Base-by-base conservation (phyloP, 2,888 invertebrate genomes). In the Cryptosula pallasiana region DNA sequence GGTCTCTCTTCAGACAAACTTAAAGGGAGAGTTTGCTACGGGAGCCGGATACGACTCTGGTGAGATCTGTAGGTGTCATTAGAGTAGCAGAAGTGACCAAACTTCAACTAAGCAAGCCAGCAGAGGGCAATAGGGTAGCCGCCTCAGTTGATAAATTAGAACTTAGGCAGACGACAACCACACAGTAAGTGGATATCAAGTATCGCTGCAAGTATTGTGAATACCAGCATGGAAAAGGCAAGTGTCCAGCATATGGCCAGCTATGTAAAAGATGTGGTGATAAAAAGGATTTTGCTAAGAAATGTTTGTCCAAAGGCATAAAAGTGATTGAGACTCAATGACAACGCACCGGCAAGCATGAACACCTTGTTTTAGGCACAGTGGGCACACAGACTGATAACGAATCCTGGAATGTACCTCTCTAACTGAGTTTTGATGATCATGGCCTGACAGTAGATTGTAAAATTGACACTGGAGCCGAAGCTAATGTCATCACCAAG, bases 201-300 rank as follows among this genome's bases (percentile, higher is more conserved):
- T 45, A 45, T 20, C 5, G n/a, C 25, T 57, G 57, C n/a, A 57
- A 25, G n/a, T 25, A 23, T 57, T 57, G 57, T 57, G 57, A 23
- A 23, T 57, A 23, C 25, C n/a, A 57, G 5, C 57, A 57, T 25
- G n/a, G 5, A 9, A 57, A 57, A n/a, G 57, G 57, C 20, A 57
- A 57, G 57, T 57, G 57, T 25, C 25, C 57, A 57, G 57, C 57
- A 5, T 57, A 57, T 25, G 57, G 57, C n/a, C 57, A 57, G 57
- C n/a, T 16, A 25, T 25, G 57, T 25, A 16, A 25, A 25, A 16
- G 5, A n/a, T 57, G 57, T 25, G 57, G 57, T n/a, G 57, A 23
- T 13, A 13, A 25, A 25, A 57, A 57, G 3, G 13, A 57, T 23
- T 57, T 57, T 25, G 25, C 20, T 5, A 57, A 57, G 57, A 57